Evolutionary conservation across 2,113 vertebrate genomes (phyloP).

Genomic region (Coturnix japonica): DNA sequence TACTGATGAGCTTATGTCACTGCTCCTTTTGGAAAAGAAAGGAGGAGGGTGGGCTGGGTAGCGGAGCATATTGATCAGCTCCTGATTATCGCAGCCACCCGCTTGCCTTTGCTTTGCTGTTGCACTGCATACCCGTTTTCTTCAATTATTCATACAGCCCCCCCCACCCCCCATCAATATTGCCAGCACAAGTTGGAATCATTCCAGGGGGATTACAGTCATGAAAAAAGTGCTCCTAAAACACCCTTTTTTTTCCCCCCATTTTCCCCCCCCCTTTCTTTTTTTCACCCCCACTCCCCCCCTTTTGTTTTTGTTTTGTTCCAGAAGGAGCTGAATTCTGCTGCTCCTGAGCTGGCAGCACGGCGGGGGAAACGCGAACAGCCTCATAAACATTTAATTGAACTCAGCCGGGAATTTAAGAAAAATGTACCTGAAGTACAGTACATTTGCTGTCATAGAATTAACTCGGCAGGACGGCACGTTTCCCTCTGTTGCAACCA

Average conservation of each 20-base stretch:
- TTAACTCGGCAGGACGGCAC: conserved; percentile 60
- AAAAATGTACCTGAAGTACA: conserved; percentile 94
- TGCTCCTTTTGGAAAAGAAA: conserved; percentile 78
- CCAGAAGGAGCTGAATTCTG: conserved; percentile 91
- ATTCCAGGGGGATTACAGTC: conserved; percentile 72
- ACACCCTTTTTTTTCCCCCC: conserved; percentile 19
- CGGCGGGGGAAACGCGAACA: conserved; percentile 85
- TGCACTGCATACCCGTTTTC: conserved; percentile 82
- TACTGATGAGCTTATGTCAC: conserved; percentile 83
- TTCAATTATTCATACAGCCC: conserved; percentile 90
- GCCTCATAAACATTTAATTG: conserved; percentile 93
- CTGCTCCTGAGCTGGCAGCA: conserved; percentile 85
- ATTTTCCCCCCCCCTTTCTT: neutral
- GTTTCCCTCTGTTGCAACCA: conserved; percentile 50
- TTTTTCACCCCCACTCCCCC: neutral
- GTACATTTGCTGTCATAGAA: conserved; percentile 72
- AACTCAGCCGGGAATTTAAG: conserved; percentile 95
- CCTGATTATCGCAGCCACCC: conserved; percentile 86
- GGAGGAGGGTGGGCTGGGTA: conserved; percentile 57
- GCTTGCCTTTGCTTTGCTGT: conserved; percentile 76
- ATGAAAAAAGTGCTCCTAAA: neutral
- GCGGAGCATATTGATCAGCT: conserved; percentile 89
- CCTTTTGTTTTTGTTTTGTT: conserved; percentile 73
- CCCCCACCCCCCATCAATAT: conserved; percentile 81
- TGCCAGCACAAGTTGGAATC: conserved; percentile 68